A percentile compares a stretch with the other conserved stretches of the same genome.
Evolutionary conservation across 2,113 vertebrate genomes (phyloP).

Genomic region (Myiopsitta monachus): DNA sequence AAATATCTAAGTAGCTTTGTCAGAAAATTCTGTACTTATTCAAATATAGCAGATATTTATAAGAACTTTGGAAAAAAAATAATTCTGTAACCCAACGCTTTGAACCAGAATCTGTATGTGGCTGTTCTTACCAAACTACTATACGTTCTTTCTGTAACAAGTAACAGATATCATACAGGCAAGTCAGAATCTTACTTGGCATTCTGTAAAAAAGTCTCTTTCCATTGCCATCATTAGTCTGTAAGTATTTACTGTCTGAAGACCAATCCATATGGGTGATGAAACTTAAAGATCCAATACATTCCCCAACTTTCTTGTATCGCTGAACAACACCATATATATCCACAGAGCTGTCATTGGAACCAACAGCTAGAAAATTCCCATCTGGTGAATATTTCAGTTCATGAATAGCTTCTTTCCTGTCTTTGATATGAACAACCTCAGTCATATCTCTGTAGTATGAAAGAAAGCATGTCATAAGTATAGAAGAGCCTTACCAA

Average conservation of each 20-base stretch:
- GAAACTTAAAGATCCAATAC: conserved; percentile 88
- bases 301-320: conserved; percentile 95
- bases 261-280: conserved; percentile 99
- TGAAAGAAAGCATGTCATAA: conserved; percentile 59
- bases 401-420: conserved; percentile 97
- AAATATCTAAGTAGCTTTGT: neutral
- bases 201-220: conserved; percentile 93
- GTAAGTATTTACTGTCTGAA: conserved; percentile 91
- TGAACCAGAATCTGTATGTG: neutral
- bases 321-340: conserved; percentile 93
- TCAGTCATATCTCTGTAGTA: conserved; percentile 95
- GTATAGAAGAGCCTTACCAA: neutral
- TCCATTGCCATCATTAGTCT: conserved; percentile 93
- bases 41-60: neutral
- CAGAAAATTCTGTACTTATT: neutral
- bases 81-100: neutral
- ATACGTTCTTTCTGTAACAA: neutral
- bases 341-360: conserved; percentile 93
- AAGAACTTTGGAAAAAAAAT: neutral
- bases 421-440: conserved; percentile 98
- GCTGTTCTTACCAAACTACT: neutral
- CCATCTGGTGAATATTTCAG: conserved; percentile 97
- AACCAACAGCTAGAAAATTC: conserved; percentile 91
- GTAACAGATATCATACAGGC: neutral
- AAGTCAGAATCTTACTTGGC: conserved; percentile 83